These are phyloP conservation scores for Nannoperca obscura DNA, from an alignment of 2,797 vertebrate genomes.

Conservation along the genomic window DNA sequence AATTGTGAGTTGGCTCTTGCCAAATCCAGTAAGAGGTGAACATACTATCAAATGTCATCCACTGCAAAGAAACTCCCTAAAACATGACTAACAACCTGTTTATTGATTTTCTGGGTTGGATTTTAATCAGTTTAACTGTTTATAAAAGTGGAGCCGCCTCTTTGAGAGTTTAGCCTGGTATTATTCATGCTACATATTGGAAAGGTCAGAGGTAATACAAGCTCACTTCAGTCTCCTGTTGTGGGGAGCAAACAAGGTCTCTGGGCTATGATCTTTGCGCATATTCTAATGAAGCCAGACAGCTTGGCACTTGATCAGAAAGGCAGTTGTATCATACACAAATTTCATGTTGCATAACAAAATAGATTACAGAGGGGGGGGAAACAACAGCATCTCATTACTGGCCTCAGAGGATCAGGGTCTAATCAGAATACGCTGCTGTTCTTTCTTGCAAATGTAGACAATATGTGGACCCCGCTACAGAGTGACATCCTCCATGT, in stretches of 20 bases:
- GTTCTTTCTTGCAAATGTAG: slow-evolving; percentile 56
- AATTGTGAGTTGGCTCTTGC: neutral
- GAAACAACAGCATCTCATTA: slow-evolving; percentile 57
- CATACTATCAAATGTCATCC: slow-evolving; percentile 11
- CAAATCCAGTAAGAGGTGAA: slow-evolving; percentile 18
- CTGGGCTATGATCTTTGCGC: slow-evolving; percentile 44
- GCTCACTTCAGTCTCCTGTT: slow-evolving; percentile 37
- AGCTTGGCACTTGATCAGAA: slow-evolving; percentile 62
- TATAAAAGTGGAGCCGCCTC: slow-evolving; percentile 7
- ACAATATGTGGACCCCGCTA: slow-evolving; percentile 55
- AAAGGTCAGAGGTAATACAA: slow-evolving; percentile 57
- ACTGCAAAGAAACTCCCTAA: neutral
- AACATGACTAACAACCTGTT: slow-evolving; percentile 24
- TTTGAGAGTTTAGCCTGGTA: slow-evolving; percentile 12
- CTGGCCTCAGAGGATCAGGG: slow-evolving; percentile 51
- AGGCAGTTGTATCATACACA: slow-evolving; percentile 52
- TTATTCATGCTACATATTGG: slow-evolving; percentile 27
- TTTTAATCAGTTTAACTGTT: slow-evolving; percentile 12
- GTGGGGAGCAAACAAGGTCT: slow-evolving; percentile 34
- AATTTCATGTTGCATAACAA: slow-evolving; percentile 62
- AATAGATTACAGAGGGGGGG: slow-evolving; percentile 40
- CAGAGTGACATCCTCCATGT: slow-evolving; percentile 39
- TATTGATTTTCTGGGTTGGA: slow-evolving; percentile 9
- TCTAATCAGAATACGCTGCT: slow-evolving; percentile 63
- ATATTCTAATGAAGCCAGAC: slow-evolving; percentile 56